Percentiles rank a stretch among this genome's conserved stretches.
Evolutionary conservation across 2,113 vertebrate species (phyloP).

Genomic region (Hydropotes inermis): DNA sequence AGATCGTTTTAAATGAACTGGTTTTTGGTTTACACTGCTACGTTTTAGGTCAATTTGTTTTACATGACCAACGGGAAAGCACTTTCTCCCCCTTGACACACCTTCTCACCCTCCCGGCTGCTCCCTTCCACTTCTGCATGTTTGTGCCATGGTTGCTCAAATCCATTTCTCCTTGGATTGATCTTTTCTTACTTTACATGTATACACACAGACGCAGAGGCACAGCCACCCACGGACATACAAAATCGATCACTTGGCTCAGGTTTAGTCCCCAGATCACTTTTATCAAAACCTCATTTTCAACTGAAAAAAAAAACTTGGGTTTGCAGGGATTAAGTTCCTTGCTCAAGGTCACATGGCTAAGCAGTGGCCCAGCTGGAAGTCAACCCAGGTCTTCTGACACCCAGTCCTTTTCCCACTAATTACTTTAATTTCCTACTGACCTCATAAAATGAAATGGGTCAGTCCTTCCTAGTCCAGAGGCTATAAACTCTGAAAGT

Average conservation of each 20-base stretch:
- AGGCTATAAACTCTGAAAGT: not conserved
- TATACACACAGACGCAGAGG: not conserved
- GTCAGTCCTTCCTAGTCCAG: not conserved
- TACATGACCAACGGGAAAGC: not conserved
- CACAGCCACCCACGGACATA: not conserved
- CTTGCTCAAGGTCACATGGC: not conserved
- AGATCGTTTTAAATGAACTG: not conserved
- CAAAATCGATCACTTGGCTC: not conserved
- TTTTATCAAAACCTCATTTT: not conserved
- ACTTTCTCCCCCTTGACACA: not conserved
- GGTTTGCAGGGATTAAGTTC: not conserved
- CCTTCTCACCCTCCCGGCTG: not conserved
- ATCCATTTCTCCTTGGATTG: not conserved
- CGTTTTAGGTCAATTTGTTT: not conserved
- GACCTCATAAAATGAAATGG: slow-evolving; percentile 47
- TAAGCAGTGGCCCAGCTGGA: not conserved
- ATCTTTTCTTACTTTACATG: not conserved
- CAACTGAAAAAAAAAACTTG: not conserved
- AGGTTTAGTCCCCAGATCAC: not conserved
- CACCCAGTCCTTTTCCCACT: not conserved
- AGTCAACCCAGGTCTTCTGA: not conserved
- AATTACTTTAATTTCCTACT: slow-evolving; percentile 48
- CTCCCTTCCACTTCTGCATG: not conserved
- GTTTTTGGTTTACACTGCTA: not conserved
- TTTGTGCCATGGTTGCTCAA: not conserved